phyloP scores from a whole-genome alignment of 2,113 vertebrate genomes.

The Rhinoderma darwinii region DNA sequence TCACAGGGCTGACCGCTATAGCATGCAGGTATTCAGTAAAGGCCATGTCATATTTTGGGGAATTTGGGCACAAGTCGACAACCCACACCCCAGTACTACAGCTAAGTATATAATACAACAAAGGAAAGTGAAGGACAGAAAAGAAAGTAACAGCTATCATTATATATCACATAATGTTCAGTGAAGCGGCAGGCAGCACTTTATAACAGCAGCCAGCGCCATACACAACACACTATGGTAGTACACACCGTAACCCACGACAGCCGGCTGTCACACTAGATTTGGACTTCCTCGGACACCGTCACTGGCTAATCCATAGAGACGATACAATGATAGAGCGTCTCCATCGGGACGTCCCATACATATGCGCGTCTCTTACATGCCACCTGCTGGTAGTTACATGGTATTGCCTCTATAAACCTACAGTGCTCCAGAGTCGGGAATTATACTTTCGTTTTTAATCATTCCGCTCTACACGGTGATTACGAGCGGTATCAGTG shows the following conservation, averaged over 20 bases:
- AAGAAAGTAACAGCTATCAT: neutral
- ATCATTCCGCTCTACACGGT: no score
- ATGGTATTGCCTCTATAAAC: neutral
- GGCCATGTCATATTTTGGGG: no score
- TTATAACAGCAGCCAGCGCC: neutral
- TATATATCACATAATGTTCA: neutral
- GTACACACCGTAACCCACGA: neutral
- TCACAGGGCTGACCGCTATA: no score
- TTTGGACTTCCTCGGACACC: neutral
- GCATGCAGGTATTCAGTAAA: no score
- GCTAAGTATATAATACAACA: no score
- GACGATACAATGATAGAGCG: neutral
- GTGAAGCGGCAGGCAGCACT: neutral
- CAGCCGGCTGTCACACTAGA: neutral
- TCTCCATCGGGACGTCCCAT: neutral
- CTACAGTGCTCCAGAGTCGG: no score
- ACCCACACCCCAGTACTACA: no score
- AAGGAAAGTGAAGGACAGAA: neutral
- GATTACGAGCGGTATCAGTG: no score
- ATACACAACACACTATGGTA: neutral
- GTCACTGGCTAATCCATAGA: neutral
- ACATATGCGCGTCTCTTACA: neutral
- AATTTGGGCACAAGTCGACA: no score
- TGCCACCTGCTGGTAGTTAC: neutral
- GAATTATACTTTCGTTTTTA: neutral